These are phyloP conservation scores for Drosophila pruinosa DNA, from an alignment of 1,140 invertebrate species.

Conservation along the genomic window DNA sequence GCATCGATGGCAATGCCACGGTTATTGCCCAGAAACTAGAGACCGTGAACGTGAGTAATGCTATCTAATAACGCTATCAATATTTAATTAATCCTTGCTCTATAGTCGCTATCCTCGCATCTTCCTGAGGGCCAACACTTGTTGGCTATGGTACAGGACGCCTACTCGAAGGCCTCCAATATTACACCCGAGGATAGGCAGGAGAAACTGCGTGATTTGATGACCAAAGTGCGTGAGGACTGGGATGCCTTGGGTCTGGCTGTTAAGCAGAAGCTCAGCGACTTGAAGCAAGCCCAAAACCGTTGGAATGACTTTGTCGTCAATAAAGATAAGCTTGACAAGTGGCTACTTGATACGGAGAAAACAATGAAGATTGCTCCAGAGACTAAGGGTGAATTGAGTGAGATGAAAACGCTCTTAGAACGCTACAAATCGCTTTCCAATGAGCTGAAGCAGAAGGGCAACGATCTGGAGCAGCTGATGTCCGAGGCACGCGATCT, in stretches of 20 bases:
- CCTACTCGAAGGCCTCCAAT: slow-evolving; percentile 92
- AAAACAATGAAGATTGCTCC: slow-evolving; percentile 86
- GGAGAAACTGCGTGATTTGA: slow-evolving; percentile 88
- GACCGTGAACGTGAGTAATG: slow-evolving; percentile 85
- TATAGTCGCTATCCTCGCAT: slow-evolving; percentile 86
- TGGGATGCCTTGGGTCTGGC: slow-evolving; percentile 93
- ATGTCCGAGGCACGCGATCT: slow-evolving; percentile 89
- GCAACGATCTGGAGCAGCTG: slow-evolving; percentile 88
- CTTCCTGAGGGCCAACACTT: slow-evolving; percentile 94
- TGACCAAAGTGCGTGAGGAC: slow-evolving; percentile 89
- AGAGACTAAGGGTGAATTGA: slow-evolving; percentile 91
- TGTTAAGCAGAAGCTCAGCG: slow-evolving; percentile 89
- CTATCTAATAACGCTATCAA: background rate
- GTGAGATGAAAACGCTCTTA: slow-evolving; percentile 94
- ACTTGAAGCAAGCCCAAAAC: slow-evolving; percentile 89
- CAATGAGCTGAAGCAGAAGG: slow-evolving; percentile 89
- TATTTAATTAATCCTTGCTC: background rate
- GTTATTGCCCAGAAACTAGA: slow-evolving; percentile 93
- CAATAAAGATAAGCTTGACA: slow-evolving; percentile 87
- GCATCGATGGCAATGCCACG: slow-evolving; percentile 90
- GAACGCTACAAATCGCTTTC: slow-evolving; percentile 92
- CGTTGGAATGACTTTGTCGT: slow-evolving; percentile 93
- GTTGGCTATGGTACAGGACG: slow-evolving; percentile 90
- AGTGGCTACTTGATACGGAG: slow-evolving; percentile 89
- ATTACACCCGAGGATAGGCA: slow-evolving; percentile 91